phyloP scores from a whole-genome alignment of 2,888 invertebrate genomes.

The Catocala nupta region DNA sequence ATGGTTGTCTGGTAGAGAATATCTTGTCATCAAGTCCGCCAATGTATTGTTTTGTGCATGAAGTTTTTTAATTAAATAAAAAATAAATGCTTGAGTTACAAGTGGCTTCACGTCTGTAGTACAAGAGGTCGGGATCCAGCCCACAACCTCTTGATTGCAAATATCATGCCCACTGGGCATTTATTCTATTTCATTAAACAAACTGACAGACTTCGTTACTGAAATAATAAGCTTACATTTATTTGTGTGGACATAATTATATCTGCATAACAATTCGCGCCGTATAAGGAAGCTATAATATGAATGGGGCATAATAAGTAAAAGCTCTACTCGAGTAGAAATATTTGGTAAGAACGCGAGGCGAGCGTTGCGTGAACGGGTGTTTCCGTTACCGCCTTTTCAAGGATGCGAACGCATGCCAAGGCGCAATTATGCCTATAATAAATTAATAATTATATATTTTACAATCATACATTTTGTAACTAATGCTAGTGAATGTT shows the following conservation, averaged over 20 bases:
- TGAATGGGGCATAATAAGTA: constrained; percentile 16
- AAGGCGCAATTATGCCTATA: constrained; percentile 9
- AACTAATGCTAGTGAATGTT: not conserved
- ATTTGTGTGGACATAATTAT: constrained; percentile 1
- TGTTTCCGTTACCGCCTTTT: constrained; percentile 33
- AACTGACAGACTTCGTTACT: no score
- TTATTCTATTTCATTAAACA: no score
- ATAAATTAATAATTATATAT: constrained; percentile 8
- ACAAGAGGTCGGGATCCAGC: no score
- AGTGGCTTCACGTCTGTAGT: no score
- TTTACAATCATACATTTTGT: constrained; percentile 8
- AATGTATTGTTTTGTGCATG: no score
- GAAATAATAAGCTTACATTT: no score
- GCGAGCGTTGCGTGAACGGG: constrained; percentile 19
- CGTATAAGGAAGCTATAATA: constrained; percentile 15
- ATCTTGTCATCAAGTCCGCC: no score
- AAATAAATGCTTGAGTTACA: no score
- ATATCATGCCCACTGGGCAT: no score
- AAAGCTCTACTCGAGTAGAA: constrained; percentile 16
- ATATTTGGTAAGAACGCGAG: constrained; percentile 24
- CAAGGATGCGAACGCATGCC: constrained; percentile 33
- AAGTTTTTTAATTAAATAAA: no score
- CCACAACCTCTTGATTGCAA: no score
- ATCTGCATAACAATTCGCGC: not conserved
- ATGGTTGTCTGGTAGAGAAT: no score